A percentile compares a stretch with the other conserved stretches of the same genome.
Evolutionary conservation across 2,888 invertebrate genomes (phyloP).

Genomic region (Nephrocerus scutellatus): DNA sequence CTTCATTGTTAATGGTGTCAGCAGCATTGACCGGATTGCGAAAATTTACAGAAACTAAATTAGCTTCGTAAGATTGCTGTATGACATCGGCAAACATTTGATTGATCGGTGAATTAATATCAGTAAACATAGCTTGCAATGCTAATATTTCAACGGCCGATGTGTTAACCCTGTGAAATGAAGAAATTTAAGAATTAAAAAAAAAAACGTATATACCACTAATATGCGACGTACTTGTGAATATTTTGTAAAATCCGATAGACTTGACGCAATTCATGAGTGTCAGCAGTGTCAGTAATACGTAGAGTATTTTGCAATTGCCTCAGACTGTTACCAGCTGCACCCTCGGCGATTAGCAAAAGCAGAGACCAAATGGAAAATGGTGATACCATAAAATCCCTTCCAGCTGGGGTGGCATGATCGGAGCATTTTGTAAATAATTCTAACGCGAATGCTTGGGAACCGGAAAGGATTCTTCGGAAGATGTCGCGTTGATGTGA

Average conservation of each 20-base stretch:
- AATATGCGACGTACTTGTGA: no score
- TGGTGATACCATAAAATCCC: slow-evolving; percentile 59
- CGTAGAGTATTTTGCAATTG: slow-evolving; percentile 49
- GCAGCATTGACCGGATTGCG: slow-evolving; percentile 50
- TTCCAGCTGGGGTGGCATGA: slow-evolving; percentile 15
- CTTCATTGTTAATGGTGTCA: slow-evolving; percentile 59
- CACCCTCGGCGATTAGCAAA: slow-evolving; percentile 57
- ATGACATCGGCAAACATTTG: slow-evolving; percentile 33
- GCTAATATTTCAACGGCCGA: slow-evolving; percentile 46
- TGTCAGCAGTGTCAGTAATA: no score
- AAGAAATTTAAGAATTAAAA: no score
- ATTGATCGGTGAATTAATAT: slow-evolving; percentile 35
- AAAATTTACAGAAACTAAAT: slow-evolving; percentile 54
- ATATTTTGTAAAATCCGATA: no score
- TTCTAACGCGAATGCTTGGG: slow-evolving; percentile 38
- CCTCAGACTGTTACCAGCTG: slow-evolving; percentile 49
- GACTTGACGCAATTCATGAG: no score
- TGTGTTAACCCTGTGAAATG: slow-evolving; percentile 36
- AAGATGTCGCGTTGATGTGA: no score
- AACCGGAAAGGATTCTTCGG: slow-evolving; percentile 27
- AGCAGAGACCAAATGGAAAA: slow-evolving; percentile 61
- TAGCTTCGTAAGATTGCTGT: slow-evolving; percentile 49
- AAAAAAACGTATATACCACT: no score
- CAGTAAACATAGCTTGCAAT: slow-evolving; percentile 49
- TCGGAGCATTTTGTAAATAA: slow-evolving; percentile 30